Evolutionary conservation across 1,140 invertebrate genomes (phyloP).

Genomic region (Whitmania pigra): DNA sequence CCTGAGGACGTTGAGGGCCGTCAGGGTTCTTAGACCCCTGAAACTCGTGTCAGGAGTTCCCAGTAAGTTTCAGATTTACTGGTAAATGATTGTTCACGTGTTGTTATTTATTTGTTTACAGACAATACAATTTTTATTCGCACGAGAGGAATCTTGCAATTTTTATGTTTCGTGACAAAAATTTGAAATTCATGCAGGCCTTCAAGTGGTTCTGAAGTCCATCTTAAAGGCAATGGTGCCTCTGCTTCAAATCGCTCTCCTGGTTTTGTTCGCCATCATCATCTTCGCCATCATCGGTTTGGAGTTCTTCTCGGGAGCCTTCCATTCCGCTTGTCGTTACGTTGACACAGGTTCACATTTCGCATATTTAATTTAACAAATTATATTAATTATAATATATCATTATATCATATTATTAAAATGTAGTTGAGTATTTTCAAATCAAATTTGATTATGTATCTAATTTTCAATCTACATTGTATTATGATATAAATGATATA

Average conservation of each 20-base stretch:
- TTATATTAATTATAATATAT: too few species aligned
- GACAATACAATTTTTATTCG: too few species aligned
- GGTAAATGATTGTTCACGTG: neutral
- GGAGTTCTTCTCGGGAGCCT: conserved; percentile 96
- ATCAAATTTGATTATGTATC: too few species aligned
- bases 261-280: conserved; percentile 99
- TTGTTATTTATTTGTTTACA: neutral
- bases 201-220: conserved; percentile 99
- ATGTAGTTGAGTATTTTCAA: too few species aligned
- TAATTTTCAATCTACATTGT: too few species aligned
- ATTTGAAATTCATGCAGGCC: conserved; percentile 53
- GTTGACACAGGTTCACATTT: neutral
- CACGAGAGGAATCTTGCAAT: too few species aligned
- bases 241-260: conserved; percentile 93
- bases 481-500: too few species aligned
- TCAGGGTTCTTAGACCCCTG: conserved; percentile 97
- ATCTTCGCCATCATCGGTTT: conserved; percentile 99
- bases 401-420: too few species aligned
- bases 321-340: conserved; percentile 79
- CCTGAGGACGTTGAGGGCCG: conserved; percentile 95
- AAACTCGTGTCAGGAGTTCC: conserved; percentile 99
- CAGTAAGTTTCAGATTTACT: conserved; percentile 66
- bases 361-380: too few species aligned
- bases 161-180: too few species aligned
- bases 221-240: conserved; percentile 99